A percentile compares a stretch with the other conserved stretches of the same genome.
phyloP scores from a whole-genome alignment of 2,888 invertebrate species.

The Xestia rhomboidea region DNA sequence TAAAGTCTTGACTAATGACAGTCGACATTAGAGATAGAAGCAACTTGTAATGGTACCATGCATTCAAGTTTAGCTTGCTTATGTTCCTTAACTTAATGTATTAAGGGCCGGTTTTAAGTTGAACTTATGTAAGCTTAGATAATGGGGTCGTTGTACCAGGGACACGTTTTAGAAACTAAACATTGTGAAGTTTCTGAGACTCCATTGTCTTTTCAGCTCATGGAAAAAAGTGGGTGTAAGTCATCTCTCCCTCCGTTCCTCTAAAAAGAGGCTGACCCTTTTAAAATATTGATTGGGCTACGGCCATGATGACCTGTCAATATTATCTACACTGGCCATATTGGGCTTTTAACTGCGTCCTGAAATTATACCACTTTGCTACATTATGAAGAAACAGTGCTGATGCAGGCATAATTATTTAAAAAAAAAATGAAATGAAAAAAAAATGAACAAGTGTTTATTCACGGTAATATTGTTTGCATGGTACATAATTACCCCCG shows the following conservation, averaged over 20 bases:
- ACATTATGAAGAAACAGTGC: neutral
- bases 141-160: neutral
- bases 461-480: no score
- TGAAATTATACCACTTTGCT: neutral
- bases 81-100: slow-evolving; percentile 11
- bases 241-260: no score
- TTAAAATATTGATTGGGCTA: neutral
- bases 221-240: neutral
- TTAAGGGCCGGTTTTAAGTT: slow-evolving; percentile 8
- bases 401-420: neutral
- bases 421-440: no score
- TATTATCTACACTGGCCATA: neutral
- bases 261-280: neutral
- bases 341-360: neutral
- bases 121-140: slow-evolving; percentile 11
- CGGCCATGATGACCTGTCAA: neutral
- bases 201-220: neutral
- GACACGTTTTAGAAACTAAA: slow-evolving; percentile 7
- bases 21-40: slow-evolving; percentile 12
- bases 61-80: neutral
- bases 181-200: neutral
- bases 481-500: no score
- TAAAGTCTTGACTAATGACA: slow-evolving; percentile 6
- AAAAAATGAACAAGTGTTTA: no score
- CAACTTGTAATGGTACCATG: slow-evolving; percentile 18